Percentiles rank a stretch among this genome's conserved stretches.
These are phyloP conservation scores for Chrysolina oricalcia DNA, from an alignment of 2,888 invertebrate genomes.

Conservation along the genomic window DNA sequence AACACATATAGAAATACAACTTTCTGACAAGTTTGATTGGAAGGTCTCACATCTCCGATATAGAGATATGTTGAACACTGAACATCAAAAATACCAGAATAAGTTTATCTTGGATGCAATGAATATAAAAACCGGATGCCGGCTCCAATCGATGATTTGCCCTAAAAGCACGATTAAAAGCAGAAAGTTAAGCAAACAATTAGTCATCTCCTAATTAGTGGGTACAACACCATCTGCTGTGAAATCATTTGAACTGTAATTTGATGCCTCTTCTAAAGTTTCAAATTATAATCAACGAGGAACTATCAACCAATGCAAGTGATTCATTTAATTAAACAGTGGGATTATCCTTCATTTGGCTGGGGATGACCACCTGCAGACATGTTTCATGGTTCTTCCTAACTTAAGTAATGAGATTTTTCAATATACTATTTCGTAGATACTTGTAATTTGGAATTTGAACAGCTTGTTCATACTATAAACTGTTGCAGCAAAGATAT, in stretches of 20 bases:
- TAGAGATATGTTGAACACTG: no score
- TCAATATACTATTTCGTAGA: constrained; percentile 8
- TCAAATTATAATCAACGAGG: neutral
- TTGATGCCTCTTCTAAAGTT: neutral
- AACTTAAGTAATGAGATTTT: neutral
- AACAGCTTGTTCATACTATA: constrained; percentile 13
- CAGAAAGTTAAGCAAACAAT: neutral
- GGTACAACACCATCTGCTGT: neutral
- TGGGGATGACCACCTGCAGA: no score
- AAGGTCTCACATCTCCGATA: no score
- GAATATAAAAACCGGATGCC: neutral
- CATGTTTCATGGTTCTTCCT: no score
- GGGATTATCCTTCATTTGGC: no score
- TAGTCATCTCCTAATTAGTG: neutral
- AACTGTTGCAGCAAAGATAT: constrained; percentile 22
- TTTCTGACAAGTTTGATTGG: no score
- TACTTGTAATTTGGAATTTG: constrained; percentile 23
- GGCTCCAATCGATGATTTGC: neutral
- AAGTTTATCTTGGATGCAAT: neutral
- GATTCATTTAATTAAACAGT: no score
- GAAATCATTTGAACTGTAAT: constrained; percentile 4
- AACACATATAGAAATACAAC: no score
- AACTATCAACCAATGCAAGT: no score
- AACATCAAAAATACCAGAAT: neutral
- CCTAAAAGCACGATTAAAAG: neutral